A percentile compares a stretch with the other conserved stretches of the same genome.
Conservation (phyloP, 2,797 vertebrate species). For the Fistularia tabacaria region DNA sequence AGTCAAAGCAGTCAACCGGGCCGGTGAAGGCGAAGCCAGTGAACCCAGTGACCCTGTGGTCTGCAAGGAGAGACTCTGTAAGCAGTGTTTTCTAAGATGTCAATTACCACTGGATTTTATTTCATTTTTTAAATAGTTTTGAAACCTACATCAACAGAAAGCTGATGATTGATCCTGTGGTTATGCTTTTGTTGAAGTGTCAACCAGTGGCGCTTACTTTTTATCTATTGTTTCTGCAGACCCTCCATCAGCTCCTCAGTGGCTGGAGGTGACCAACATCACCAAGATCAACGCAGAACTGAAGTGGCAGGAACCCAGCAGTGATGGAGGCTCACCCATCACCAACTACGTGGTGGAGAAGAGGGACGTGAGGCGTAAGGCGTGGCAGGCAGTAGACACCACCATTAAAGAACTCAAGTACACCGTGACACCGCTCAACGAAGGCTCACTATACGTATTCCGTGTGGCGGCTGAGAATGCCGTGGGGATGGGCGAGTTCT, state of each 20-base stretch:
- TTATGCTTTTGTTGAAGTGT: background rate
- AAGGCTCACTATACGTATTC: constrained; percentile 95
- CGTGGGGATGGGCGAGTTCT: constrained; percentile 88
- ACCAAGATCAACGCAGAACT: constrained; percentile 89
- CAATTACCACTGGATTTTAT: background rate
- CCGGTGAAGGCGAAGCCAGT: constrained; percentile 92
- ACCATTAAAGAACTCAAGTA: constrained; percentile 95
- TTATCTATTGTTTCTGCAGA: constrained; percentile 60
- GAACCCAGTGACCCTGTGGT: constrained; percentile 93
- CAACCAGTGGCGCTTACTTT: background rate
- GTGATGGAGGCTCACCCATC: constrained; percentile 93
- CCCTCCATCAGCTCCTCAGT: constrained; percentile 90
- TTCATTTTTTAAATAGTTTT: background rate
- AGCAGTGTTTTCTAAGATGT: constrained; percentile 48
- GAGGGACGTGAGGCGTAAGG: constrained; percentile 92
- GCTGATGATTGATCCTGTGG: background rate
- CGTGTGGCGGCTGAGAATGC: constrained; percentile 95
- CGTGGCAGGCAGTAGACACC: constrained; percentile 94
- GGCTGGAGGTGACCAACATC: constrained; percentile 94
- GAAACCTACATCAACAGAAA: background rate
- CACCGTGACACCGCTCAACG: constrained; percentile 89
- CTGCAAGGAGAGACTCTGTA: constrained; percentile 95
- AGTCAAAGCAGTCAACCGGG: constrained; percentile 90
- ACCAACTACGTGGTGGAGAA: constrained; percentile 99
- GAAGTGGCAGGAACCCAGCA: constrained; percentile 93